Conservation (phyloP, 2,888 invertebrate species). For the Matsumyia berberina region DNA sequence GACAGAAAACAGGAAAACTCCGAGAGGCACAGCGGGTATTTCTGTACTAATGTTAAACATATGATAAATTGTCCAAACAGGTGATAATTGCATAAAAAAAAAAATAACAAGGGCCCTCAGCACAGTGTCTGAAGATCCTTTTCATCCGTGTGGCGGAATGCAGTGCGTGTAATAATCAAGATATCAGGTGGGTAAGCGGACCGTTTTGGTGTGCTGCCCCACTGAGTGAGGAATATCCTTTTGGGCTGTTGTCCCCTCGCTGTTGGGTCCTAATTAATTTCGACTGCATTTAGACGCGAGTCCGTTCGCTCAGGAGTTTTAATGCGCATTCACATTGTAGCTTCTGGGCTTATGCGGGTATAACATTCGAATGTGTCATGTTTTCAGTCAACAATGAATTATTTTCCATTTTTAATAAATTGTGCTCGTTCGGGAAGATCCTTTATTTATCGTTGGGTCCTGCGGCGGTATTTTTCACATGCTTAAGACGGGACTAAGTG, state of each 20-base stretch:
- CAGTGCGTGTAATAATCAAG: constrained; percentile 64
- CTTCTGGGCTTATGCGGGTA: constrained; percentile 76
- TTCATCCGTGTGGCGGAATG: constrained; percentile 36
- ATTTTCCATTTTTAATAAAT: constrained; percentile 77
- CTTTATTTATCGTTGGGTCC: constrained; percentile 31
- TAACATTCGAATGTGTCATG: constrained; percentile 78
- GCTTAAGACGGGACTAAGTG: constrained; percentile 19
- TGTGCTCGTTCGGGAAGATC: constrained; percentile 53
- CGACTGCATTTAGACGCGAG: constrained; percentile 56
- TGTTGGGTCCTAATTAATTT: constrained; percentile 71
- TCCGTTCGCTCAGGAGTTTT: constrained; percentile 55
- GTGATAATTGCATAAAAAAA: constrained; percentile 71
- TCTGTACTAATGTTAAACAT: constrained; percentile 70
- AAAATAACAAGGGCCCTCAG: constrained; percentile 48
- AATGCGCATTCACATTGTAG: constrained; percentile 74
- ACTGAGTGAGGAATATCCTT: constrained; percentile 57
- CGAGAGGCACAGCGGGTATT: constrained; percentile 52
- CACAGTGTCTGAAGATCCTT: constrained; percentile 22
- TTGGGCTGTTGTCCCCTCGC: constrained; percentile 38
- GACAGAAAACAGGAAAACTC: constrained; percentile 14
- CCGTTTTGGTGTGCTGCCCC: constrained; percentile 41
- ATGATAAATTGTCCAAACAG: constrained; percentile 76
- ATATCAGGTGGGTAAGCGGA: constrained; percentile 59
- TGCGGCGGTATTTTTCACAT: constrained; percentile 62
- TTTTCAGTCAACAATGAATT: constrained; percentile 79